Percentiles rank a stretch among this genome's conserved stretches.
Conservation (phyloP, 2,113 vertebrate genomes). For the Catharus bicknelli region DNA sequence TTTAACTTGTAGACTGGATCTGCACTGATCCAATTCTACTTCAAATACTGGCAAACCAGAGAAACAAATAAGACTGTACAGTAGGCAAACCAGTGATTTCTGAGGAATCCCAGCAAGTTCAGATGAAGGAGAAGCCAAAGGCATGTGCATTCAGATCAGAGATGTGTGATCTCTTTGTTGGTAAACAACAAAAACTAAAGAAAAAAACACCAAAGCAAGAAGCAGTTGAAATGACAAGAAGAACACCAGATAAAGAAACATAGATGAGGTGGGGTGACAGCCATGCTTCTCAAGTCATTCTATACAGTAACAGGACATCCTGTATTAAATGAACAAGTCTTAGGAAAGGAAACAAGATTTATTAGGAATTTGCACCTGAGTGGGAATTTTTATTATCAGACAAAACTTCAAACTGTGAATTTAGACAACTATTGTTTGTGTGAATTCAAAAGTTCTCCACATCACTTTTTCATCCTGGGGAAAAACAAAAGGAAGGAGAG, state of each 20-base stretch:
- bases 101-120: neutral
- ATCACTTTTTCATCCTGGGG: neutral
- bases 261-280: neutral
- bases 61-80: neutral
- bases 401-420: neutral
- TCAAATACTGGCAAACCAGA: neutral
- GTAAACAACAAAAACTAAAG: neutral
- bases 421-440: neutral
- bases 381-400: neutral
- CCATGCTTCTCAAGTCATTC: neutral
- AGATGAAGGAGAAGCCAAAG: neutral
- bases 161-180: neutral
- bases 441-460: neutral
- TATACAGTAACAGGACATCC: neutral
- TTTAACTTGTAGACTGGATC: neutral
- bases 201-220: neutral
- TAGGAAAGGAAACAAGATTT: neutral
- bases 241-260: neutral
- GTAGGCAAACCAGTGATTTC: neutral
- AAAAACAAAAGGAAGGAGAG: neutral
- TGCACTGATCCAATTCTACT: neutral
- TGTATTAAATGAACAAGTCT: neutral
- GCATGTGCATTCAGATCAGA: accelerated
- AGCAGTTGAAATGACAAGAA: neutral
- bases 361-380: neutral